Conservation (phyloP, 1,140 invertebrate genomes). For the Copidosoma floridanum region DNA sequence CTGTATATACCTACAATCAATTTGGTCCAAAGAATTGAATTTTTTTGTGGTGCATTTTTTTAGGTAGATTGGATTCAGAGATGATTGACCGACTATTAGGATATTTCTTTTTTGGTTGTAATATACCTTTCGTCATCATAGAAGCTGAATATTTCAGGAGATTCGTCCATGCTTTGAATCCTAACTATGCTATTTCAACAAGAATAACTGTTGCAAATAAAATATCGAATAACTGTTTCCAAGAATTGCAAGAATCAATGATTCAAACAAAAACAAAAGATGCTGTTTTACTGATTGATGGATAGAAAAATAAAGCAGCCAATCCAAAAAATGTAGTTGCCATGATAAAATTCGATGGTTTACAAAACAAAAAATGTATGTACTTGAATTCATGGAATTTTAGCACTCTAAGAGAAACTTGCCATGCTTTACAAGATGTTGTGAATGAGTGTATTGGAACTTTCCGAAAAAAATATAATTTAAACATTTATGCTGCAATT, state of each 20-base stretch:
- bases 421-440: not conserved
- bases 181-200: not conserved
- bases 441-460: constrained; percentile 6
- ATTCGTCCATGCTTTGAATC: not conserved
- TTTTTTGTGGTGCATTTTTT: too few species aligned
- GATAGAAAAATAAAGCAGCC: not conserved
- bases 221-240: not conserved
- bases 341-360: not conserved
- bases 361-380: not conserved
- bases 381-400: not conserved
- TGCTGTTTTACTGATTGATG: not conserved
- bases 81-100: too few species aligned
- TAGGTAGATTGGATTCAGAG: too few species aligned
- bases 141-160: not conserved
- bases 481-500: constrained; percentile 18
- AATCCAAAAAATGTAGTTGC: not conserved
- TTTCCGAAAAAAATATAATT: constrained; percentile 14
- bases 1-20: too few species aligned
- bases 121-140: not conserved
- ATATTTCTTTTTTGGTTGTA: too few species aligned
- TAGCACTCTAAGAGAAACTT: not conserved
- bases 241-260: not conserved
- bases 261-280: too few species aligned
- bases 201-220: not conserved
- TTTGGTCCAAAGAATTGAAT: too few species aligned